These are phyloP conservation scores for Sparus aurata DNA, from an alignment of 2,797 vertebrate species.

Conservation along the genomic window DNA sequence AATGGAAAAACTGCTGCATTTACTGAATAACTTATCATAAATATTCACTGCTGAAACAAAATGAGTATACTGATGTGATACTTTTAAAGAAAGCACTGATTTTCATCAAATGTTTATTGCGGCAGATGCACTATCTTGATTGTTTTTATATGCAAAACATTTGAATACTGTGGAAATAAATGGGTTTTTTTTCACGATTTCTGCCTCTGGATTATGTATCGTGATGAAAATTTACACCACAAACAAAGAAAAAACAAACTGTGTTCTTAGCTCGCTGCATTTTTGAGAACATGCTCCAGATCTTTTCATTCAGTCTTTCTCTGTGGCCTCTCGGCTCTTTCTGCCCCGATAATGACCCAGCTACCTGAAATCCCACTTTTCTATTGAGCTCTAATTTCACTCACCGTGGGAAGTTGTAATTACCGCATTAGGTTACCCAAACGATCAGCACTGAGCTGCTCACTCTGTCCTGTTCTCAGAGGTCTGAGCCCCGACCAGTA, in stretches of 20 bases:
- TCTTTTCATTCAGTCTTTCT: constrained; percentile 29
- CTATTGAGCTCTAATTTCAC: constrained; percentile 78
- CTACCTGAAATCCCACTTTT: constrained; percentile 71
- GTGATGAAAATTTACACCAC: not conserved
- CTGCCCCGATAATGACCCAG: constrained; percentile 64
- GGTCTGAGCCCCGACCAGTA: constrained; percentile 39
- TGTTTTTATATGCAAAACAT: constrained; percentile 9
- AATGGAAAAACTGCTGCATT: not conserved
- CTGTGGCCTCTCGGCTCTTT: constrained; percentile 30
- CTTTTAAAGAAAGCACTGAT: constrained; percentile 49
- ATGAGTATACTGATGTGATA: constrained; percentile 7
- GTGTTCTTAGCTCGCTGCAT: not conserved
- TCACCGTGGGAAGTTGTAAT: constrained; percentile 81
- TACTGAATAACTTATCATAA: not conserved
- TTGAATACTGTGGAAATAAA: constrained; percentile 42
- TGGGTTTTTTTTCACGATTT: constrained; percentile 5
- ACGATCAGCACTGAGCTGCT: constrained; percentile 55
- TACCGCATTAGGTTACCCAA: constrained; percentile 77
- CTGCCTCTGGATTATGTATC: not conserved
- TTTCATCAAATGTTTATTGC: constrained; percentile 12
- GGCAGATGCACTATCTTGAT: constrained; percentile 28
- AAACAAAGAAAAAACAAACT: not conserved
- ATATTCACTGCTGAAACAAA: constrained; percentile 16
- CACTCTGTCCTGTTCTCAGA: constrained; percentile 57
- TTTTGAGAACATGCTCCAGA: constrained; percentile 15